phyloP scores from a whole-genome alignment of 2,888 invertebrate genomes.

The Shargacucullia verbasci region DNA sequence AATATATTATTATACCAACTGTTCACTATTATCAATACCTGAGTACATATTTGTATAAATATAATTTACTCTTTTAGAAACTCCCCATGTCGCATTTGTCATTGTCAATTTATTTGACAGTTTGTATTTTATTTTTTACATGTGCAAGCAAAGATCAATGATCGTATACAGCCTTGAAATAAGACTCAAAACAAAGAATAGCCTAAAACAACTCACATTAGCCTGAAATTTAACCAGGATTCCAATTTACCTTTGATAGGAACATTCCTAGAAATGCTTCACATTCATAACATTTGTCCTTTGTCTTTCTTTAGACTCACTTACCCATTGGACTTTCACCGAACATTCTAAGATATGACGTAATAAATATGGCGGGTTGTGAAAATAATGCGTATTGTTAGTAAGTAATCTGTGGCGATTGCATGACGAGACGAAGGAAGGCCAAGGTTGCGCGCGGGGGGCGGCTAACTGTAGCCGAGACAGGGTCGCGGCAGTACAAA shows the following conservation, averaged over 20 bases:
- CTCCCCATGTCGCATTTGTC: conserved; percentile 25
- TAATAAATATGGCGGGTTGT: conserved; percentile 43
- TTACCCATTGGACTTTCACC: conserved; percentile 49
- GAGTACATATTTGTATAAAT: conserved; percentile 12
- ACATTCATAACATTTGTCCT: no score
- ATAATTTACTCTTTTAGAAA: conserved; percentile 13
- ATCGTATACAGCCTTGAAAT: conserved; percentile 28
- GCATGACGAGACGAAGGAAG: conserved; percentile 61
- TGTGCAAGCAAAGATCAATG: conserved; percentile 19
- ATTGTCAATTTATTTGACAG: conserved; percentile 38
- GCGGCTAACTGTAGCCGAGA: conserved; percentile 55
- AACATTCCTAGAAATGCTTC: neutral
- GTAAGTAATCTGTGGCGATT: conserved; percentile 56
- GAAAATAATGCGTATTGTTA: conserved; percentile 51
- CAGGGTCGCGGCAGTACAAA: conserved; percentile 39
- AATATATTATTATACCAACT: conserved; percentile 23
- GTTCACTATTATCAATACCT: conserved; percentile 20
- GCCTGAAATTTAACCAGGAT: no score
- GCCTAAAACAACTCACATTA: no score
- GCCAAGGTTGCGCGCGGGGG: conserved; percentile 71
- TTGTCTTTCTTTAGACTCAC: no score
- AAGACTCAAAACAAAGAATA: conserved; percentile 3
- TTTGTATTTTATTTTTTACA: conserved; percentile 13
- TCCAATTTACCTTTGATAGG: neutral
- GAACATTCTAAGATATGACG: conserved; percentile 42